Base-by-base conservation (phyloP, 2,888 invertebrate genomes). In the Athalia circularis region DNA sequence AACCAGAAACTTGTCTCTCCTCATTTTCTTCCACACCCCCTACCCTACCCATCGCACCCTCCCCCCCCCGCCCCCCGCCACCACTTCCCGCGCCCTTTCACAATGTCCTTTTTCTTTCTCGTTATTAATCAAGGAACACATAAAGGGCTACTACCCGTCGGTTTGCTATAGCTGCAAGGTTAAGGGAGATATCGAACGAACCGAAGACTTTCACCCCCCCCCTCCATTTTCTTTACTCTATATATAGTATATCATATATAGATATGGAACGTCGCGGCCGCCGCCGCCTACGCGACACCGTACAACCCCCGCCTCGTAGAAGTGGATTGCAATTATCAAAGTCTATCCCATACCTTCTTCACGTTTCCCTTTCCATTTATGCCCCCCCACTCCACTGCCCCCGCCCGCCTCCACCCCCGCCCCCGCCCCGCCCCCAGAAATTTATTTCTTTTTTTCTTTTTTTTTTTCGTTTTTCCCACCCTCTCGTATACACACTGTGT, bases 281-380 rank as follows among this genome's bases (percentile, higher is more conserved):
- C 57, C 43, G 45, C 11, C 62, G 74, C 65, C 65, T 68, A 68
- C 77, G 64, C 70, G 62, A 65, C 80, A 82, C 85, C 86, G 84
- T 84, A 84, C 84, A 86, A 62, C 85, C 81, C 81, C 82, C 83
- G 80, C 82, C 82, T 83, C 84, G 83, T 86, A 87, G 85, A 87
- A 88, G 87, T 88, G 86, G 86, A 87, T 88, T 87, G 88, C 89
- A 89, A 89, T 89, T 89, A 89, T 89, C 88, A 88, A 88, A 87
- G 87, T 84, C 85, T 47, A 62, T 86, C 84, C 84, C 82, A 84
- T 75, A 43, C 65, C 43, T 50, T 29, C 29, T 29, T 29, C 29
- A 29, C 29, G 29, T 29, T 29, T 29, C 29, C 29, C 29, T 29
- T 29, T 29, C 29, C 29, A 29, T 29, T 29, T 29, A 29, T 29